Percentiles rank a stretch among this genome's conserved stretches.
Evolutionary conservation across 2,113 vertebrate species (phyloP).

Genomic region (Turnix velox): DNA sequence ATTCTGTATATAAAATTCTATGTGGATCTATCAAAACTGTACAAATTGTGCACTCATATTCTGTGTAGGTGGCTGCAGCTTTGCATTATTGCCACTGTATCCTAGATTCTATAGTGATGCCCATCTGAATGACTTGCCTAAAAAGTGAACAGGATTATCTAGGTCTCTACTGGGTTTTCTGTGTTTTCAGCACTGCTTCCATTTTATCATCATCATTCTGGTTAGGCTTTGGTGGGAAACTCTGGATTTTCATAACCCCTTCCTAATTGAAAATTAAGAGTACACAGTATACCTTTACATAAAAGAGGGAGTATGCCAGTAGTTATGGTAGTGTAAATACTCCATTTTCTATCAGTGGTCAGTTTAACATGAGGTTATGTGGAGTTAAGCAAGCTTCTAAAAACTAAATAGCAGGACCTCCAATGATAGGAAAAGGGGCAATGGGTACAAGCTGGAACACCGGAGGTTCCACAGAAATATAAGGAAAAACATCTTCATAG

Average conservation of each 20-base stretch:
- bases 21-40: neutral
- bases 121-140: neutral
- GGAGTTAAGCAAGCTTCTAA: neutral
- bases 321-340: neutral
- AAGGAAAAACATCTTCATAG: too few species aligned
- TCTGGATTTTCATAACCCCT: neutral
- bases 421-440: too few species aligned
- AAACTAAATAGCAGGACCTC: neutral
- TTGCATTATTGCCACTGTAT: neutral
- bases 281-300: neutral
- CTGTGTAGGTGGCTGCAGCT: neutral
- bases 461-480: too few species aligned
- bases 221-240: neutral
- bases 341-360: too few species aligned
- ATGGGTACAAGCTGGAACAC: too few species aligned
- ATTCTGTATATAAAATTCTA: neutral
- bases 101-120: neutral
- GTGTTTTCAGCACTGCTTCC: neutral
- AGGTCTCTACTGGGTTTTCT: neutral
- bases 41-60: neutral
- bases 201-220: neutral
- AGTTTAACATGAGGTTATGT: neutral
- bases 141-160: neutral
- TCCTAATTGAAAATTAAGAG: neutral
- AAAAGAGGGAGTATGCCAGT: neutral